These are phyloP conservation scores for Peromyscus melanophrys DNA, from an alignment of 2,797 vertebrate genomes.

Conservation along the genomic window DNA sequence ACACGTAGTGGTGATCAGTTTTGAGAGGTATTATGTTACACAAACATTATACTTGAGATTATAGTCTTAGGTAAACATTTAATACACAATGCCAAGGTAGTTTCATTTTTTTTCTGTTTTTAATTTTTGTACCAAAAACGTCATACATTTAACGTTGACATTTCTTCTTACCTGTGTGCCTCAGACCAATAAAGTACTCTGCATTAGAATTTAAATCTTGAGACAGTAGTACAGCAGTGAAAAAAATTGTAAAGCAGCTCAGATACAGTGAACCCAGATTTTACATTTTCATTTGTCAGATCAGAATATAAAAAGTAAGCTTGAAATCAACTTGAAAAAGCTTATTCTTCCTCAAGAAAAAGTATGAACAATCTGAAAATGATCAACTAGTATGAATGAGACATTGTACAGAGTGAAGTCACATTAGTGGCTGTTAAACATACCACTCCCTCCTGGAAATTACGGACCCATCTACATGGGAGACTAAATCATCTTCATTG, in stretches of 20 bases:
- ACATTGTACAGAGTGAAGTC: constrained; percentile 86
- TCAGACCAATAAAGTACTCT: constrained; percentile 89
- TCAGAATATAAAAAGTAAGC: constrained; percentile 90
- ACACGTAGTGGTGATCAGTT: constrained; percentile 80
- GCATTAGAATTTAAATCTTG: constrained; percentile 88
- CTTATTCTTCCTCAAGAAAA: constrained; percentile 89
- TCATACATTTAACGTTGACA: constrained; percentile 84
- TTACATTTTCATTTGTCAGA: constrained; percentile 89
- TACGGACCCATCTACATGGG: constrained; percentile 98
- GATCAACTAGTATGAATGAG: constrained; percentile 88
- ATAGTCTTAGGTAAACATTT: constrained; percentile 84
- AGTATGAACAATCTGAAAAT: constrained; percentile 91
- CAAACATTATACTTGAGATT: constrained; percentile 79
- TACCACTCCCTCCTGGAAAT: constrained; percentile 99
- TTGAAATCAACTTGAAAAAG: constrained; percentile 90
- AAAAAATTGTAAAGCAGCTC: constrained; percentile 89
- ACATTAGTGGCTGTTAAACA: constrained; percentile 92
- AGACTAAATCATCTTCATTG: constrained; percentile 97
- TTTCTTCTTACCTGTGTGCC: constrained; percentile 88
- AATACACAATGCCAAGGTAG: constrained; percentile 87
- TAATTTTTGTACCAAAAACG: constrained; percentile 85
- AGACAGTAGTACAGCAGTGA: constrained; percentile 91
- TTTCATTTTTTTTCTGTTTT: constrained; percentile 82
- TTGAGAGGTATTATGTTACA: constrained; percentile 82
- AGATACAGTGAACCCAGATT: constrained; percentile 88